Base-by-base conservation (phyloP, 2,113 vertebrate species). In the Rallus limicola region DNA sequence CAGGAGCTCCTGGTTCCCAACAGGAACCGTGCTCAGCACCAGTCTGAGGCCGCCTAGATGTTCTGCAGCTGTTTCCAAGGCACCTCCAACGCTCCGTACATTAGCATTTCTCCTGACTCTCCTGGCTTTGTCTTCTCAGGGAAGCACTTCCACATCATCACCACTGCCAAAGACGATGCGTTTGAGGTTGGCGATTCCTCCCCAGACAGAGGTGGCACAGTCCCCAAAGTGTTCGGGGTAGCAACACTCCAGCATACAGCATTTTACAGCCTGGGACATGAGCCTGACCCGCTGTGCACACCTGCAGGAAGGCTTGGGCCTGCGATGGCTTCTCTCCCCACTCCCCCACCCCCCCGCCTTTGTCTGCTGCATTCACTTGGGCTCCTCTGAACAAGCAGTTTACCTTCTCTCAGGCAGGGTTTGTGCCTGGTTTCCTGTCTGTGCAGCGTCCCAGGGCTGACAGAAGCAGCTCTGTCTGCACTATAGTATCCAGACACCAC, bases 291-390 rank as follows among this genome's bases (percentile, higher is more conserved):
- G 82, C 91, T 36, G 94, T 6, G 78, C 86, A 82, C 95, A 95
- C 96, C 87, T 95, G 90, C 92, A 94, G 93, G 75, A 96, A 91
- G 75, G 87, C 55, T 90, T 70, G 84, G 63, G 63, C 85, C 91
- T 71, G 55, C 19, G 5, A 79, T 46, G 74, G 2, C 62, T 76
- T 78, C 84, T 85, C 25, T 38, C 48, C 36, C 18, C 21, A 26
- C 52, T 23, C 20, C 70, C 52, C 36, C 46, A 10, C 46, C 46
- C 46, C 46, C 46, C 46, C 46, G 20, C 38, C 92, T 93, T 94
- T 93, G 92, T 94, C 93, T 92, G 72, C 78, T 72, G 50, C 44
- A 2, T 46, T 85, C 85, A 82, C 70, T 86, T 16, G 67, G 63
- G 63, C 70, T 95, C 18, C 90, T 80, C 70, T 0, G 5, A 87